phyloP scores from a whole-genome alignment of 2,888 invertebrate species.

The Drosophila neotestacea region DNA sequence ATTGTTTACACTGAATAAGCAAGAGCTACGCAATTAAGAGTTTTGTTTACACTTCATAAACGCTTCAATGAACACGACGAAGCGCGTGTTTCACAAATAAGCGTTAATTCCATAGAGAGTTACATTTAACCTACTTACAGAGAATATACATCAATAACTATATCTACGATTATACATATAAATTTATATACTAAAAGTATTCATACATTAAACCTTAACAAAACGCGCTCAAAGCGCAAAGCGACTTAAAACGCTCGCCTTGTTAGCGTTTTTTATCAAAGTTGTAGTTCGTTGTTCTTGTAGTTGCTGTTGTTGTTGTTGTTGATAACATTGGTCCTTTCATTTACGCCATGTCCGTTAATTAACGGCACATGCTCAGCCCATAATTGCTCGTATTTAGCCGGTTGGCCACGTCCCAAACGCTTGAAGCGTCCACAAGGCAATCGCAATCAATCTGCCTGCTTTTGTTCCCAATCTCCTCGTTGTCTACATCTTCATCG shows the following conservation, averaged over 20 bases:
- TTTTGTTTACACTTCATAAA: slow-evolving; percentile 32
- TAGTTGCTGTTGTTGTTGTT: slow-evolving; percentile 3
- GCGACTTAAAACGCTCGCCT: slow-evolving; percentile 12
- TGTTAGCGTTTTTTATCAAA: slow-evolving; percentile 14
- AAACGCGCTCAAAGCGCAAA: neutral
- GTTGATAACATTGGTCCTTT: slow-evolving; percentile 34
- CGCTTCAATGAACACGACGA: slow-evolving; percentile 22
- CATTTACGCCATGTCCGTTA: slow-evolving; percentile 24
- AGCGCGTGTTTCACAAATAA: slow-evolving; percentile 21
- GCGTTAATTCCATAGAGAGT: slow-evolving; percentile 30
- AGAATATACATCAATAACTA: slow-evolving; percentile 19
- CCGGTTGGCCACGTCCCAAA: slow-evolving; percentile 18
- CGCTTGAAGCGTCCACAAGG: slow-evolving; percentile 11
- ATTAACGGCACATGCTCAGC: slow-evolving; percentile 48
- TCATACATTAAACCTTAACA: slow-evolving; percentile 17
- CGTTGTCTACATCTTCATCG: slow-evolving; percentile 18
- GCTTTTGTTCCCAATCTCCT: slow-evolving; percentile 6
- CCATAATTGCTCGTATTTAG: slow-evolving; percentile 54
- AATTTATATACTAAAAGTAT: slow-evolving; percentile 1
- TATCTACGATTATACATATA: neutral
- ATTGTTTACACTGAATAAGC: slow-evolving; percentile 49
- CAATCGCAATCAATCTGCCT: slow-evolving; percentile 41
- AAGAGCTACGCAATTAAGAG: slow-evolving; percentile 37
- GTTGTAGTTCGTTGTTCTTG: slow-evolving; percentile 25
- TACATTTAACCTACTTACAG: slow-evolving; percentile 16